Base-by-base conservation (phyloP, 2,797 vertebrate species). In the Scolopax bukidnonensis region DNA sequence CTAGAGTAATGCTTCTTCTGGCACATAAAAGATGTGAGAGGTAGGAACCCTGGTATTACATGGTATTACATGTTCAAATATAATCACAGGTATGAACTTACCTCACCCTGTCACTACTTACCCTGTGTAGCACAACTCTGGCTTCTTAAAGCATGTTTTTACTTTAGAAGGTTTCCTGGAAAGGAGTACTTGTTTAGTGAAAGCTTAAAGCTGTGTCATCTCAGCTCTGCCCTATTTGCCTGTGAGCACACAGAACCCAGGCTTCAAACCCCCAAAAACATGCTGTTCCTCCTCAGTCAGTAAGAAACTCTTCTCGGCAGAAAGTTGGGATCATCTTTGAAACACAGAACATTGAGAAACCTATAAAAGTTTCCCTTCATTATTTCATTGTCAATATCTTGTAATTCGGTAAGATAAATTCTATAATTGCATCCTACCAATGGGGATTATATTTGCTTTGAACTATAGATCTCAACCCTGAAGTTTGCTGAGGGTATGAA, bases 401-500 rank as follows among this genome's bases (percentile, higher is more conserved):
- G 32, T 51, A 23, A 48, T 47, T 84, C n/a, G 24, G 6, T 3
- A 23, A 74, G 60, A 48, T 16, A 45, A 18, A 74, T 47, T 77
- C 56, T 68, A 14, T 69, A 60, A 57, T 65, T 71, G 45, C 32
- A 7, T 67, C 64, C 27, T 47, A 12, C 33, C 33, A 30, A 25
- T 5, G 70, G 75, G 75, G 90, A 33, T 89, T 41, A 4, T 53
- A 9, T 73, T 94, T 76, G 61, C 64, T 53, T 84, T 78, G 56
- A 92, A 56, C 84, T 73, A 24, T 1, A 70, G 80, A 79, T 84
- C 51, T 92, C 57, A 54, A 43, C 40, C 41, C 85, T 89, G 7
- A 84, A 91, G 73, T 81, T 95, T 91, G 79, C 94, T 93, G 67
- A 65, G 75, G 82, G 84, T 57, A 85, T 82, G 88, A 93, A 95